Percentiles rank a stretch among this genome's conserved stretches.
Conservation (phyloP, 35 echinoderm and acorn worm species). For the Heliocidaris erythrogramma region DNA sequence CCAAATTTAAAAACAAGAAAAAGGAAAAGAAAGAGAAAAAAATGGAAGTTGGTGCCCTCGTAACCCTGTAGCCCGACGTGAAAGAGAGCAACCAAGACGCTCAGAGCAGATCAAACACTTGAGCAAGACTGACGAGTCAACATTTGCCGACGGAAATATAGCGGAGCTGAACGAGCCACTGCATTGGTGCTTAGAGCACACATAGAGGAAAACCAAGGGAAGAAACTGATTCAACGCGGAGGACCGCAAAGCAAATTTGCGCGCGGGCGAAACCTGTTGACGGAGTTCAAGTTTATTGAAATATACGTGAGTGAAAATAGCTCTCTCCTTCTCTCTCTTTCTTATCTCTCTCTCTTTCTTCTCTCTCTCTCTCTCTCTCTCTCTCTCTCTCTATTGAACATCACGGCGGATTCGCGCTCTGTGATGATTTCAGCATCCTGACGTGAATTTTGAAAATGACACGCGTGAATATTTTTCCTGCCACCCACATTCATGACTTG, state of each 20-base stretch:
- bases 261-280: not conserved
- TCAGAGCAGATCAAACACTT: conserved; percentile 22
- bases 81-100: not conserved
- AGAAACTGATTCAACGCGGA: conserved; percentile 8
- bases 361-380: too few relatives aligned
- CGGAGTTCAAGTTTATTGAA: conserved; percentile 18
- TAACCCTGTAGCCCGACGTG: not conserved
- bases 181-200: not conserved
- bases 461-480: not conserved
- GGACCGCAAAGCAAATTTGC: not conserved
- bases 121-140: conserved; percentile 17
- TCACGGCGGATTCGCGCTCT: not conserved
- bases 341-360: not conserved
- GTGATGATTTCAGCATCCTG: not conserved
- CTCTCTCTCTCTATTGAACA: not conserved
- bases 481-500: not conserved
- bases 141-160: conserved; percentile 26
- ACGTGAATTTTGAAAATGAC: not conserved
- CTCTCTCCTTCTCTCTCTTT: not conserved
- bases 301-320: not conserved
- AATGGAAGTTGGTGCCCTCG: not conserved
- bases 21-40: not conserved
- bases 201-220: not conserved
- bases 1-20: not conserved
- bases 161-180: conserved; percentile 12